These are phyloP conservation scores for Theretra japonica DNA, from an alignment of 2,888 invertebrate species.

Conservation along the genomic window DNA sequence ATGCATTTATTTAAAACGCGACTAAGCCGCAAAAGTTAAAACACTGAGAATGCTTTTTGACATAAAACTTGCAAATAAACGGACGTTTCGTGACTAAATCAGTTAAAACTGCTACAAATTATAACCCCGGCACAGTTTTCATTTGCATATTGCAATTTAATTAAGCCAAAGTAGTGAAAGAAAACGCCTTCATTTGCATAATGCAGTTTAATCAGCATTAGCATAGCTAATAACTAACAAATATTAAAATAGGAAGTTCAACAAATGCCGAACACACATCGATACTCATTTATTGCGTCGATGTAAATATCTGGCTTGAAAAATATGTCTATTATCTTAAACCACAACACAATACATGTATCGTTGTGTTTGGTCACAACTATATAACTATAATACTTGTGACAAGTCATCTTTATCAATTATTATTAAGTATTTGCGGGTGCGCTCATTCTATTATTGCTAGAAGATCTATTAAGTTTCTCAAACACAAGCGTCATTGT, in stretches of 20 bases:
- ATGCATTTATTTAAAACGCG: neutral
- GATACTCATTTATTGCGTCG: neutral
- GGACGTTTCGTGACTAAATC: conserved; percentile 5
- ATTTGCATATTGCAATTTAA: conserved; percentile 25
- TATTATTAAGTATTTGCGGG: no score
- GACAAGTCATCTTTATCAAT: no score
- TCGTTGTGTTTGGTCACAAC: no score
- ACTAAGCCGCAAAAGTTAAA: neutral
- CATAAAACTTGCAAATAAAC: neutral
- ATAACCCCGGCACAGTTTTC: conserved; percentile 1
- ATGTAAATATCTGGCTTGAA: no score
- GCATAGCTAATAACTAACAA: neutral
- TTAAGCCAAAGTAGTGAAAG: conserved; percentile 3
- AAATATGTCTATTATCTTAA: no score
- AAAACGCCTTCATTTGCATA: neutral
- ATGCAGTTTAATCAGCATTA: conserved; percentile 13
- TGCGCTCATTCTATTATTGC: no score
- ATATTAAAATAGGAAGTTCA: neutral
- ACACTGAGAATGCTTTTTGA: neutral
- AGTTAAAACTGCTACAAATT: neutral
- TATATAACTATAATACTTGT: no score
- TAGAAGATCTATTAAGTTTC: no score
- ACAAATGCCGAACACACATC: neutral
- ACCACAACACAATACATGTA: no score
- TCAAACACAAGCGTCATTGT: no score